Evolutionary conservation across 2,888 invertebrate species (phyloP).

Genomic region (Lasioglossum vierecki): DNA sequence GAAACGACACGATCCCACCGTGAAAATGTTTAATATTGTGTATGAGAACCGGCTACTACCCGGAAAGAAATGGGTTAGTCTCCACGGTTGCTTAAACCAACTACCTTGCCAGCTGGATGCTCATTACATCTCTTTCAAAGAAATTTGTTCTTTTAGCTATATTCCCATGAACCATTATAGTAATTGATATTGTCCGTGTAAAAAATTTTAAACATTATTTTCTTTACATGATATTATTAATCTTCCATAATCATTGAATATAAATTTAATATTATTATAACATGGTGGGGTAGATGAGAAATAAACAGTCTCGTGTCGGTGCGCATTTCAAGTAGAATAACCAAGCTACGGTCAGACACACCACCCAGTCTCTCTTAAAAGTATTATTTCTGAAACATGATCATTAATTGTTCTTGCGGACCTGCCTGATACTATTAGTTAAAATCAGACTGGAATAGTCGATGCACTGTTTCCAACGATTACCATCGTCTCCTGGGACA

Average conservation of each 20-base stretch:
- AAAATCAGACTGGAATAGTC: neutral
- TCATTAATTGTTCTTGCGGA: neutral
- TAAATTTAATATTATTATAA: neutral
- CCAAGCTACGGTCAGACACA: neutral
- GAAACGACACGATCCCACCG: conserved; percentile 43
- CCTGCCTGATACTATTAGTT: neutral
- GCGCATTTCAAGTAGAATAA: neutral
- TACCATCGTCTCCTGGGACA: neutral
- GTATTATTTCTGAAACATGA: too few species aligned
- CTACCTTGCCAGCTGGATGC: neutral
- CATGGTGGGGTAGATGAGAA: neutral
- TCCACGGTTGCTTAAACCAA: neutral
- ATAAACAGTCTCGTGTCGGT: neutral
- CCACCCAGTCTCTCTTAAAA: neutral
- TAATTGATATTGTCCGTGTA: neutral
- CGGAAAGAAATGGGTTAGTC: neutral
- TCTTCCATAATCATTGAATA: neutral
- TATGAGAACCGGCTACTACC: conserved; percentile 11
- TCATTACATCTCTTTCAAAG: neutral
- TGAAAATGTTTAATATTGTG: conserved; percentile 34
- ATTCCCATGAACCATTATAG: neutral
- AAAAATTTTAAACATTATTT: neutral
- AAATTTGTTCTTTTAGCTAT: neutral
- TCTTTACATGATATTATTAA: neutral
- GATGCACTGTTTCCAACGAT: neutral